A percentile compares a stretch with the other conserved stretches of the same genome.
Conservation (phyloP, 2,797 vertebrate genomes). For the Microhierax caerulescens region DNA sequence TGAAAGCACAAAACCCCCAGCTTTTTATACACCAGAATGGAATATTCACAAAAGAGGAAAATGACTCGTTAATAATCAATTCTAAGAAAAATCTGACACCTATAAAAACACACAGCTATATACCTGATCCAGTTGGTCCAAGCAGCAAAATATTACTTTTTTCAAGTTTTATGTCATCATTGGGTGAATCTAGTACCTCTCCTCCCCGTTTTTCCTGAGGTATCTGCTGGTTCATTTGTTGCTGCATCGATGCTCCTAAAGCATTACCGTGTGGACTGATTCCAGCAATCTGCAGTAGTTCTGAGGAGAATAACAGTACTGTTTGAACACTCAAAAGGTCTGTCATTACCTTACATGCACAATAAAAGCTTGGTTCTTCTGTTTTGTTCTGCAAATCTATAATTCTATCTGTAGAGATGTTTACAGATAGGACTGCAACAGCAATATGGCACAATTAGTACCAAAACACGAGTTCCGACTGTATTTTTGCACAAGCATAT, state of each 20-base stretch:
- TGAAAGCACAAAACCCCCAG: neutral
- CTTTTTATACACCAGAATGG: neutral
- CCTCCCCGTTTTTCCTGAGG: conserved; percentile 92
- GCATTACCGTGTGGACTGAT: conserved; percentile 96
- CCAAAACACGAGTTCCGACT: neutral
- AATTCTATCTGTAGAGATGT: neutral
- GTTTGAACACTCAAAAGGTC: neutral
- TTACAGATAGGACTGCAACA: neutral
- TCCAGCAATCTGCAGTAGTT: conserved; percentile 94
- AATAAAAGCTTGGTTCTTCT: neutral
- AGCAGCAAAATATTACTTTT: conserved; percentile 98
- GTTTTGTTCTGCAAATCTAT: neutral
- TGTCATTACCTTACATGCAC: neutral
- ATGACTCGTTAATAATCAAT: neutral
- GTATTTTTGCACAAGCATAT: neutral
- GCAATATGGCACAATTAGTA: neutral
- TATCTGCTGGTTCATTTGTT: conserved; percentile 90
- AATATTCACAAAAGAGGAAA: neutral
- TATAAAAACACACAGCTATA: neutral
- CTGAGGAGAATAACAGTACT: conserved; percentile 67
- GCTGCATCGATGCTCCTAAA: conserved; percentile 93
- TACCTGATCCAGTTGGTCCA: conserved; percentile 97
- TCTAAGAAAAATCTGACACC: neutral
- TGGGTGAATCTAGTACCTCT: conserved; percentile 90
- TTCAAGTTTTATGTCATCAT: conserved; percentile 93